phyloP scores from a whole-genome alignment of 1,140 invertebrate genomes.

The Orussus abietinus region DNA sequence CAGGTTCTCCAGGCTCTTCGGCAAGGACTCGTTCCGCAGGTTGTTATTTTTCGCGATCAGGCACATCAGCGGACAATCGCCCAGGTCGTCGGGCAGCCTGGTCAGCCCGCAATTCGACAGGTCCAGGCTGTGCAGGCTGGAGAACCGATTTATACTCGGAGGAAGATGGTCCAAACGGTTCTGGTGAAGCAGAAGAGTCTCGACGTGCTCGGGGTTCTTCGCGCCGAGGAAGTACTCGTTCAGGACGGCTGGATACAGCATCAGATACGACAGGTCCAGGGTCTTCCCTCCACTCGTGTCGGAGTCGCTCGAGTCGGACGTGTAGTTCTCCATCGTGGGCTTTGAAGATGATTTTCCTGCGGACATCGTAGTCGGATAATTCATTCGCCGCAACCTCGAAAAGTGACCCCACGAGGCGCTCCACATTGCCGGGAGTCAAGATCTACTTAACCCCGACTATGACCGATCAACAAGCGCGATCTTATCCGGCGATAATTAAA shows the following conservation, averaged over 20 bases:
- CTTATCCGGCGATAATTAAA: too few species aligned
- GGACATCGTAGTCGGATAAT: slow-evolving; percentile 1
- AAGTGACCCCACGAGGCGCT: too few species aligned
- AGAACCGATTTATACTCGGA: slow-evolving; percentile 59
- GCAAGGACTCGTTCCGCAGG: slow-evolving; percentile 74
- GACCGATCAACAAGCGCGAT: too few species aligned
- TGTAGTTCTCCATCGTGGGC: slow-evolving; percentile 65
- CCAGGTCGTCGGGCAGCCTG: slow-evolving; percentile 70
- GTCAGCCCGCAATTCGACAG: slow-evolving; percentile 83
- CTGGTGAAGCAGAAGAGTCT: slow-evolving; percentile 68
- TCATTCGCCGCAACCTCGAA: too few species aligned
- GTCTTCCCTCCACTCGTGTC: slow-evolving; percentile 65
- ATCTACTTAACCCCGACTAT: too few species aligned
- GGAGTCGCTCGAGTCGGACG: slow-evolving; percentile 76
- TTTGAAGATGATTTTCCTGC: slow-evolving; percentile 10
- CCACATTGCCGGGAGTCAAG: too few species aligned
- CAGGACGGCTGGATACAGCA: slow-evolving; percentile 58
- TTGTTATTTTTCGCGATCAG: slow-evolving; percentile 86
- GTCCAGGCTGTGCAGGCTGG: slow-evolving; percentile 72
- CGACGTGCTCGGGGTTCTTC: slow-evolving; percentile 60
- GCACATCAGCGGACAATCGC: slow-evolving; percentile 68
- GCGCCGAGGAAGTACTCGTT: slow-evolving; percentile 59
- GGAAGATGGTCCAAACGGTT: slow-evolving; percentile 61
- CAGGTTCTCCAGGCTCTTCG: slow-evolving; percentile 72
- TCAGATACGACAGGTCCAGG: slow-evolving; percentile 66